A percentile compares a stretch with the other conserved stretches of the same genome.
phyloP scores from a whole-genome alignment of 1,140 invertebrate species.

The Drosophila simulans region DNA sequence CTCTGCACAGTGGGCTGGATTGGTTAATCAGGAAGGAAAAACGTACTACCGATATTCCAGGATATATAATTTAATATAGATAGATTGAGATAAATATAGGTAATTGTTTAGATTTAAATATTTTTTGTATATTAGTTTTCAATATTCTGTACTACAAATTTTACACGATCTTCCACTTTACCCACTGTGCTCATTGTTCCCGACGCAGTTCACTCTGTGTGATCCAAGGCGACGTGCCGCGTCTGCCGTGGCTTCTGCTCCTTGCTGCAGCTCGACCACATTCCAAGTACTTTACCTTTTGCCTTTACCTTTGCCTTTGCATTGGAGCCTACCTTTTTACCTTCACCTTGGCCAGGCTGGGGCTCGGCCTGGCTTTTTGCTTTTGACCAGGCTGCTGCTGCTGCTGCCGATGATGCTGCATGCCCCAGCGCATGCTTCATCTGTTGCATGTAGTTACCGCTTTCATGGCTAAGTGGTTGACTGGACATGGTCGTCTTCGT shows the following conservation, averaged over 20 bases:
- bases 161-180: neutral
- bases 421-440: constrained; percentile 79
- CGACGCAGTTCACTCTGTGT: constrained; percentile 60
- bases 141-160: too few species aligned
- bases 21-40: too few species aligned
- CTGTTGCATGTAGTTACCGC: constrained; percentile 82
- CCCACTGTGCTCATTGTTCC: constrained; percentile 52
- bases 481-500: constrained; percentile 66
- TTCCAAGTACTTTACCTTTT: constrained; percentile 77
- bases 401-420: constrained; percentile 50
- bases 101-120: too few species aligned
- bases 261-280: constrained; percentile 52
- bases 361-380: constrained; percentile 55
- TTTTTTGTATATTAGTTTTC: too few species aligned
- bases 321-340: constrained; percentile 52
- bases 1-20: constrained; percentile 52
- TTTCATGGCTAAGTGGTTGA: constrained; percentile 82
- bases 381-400: constrained; percentile 25
- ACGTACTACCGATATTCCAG: too few species aligned
- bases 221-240: constrained; percentile 73
- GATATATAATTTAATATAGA: too few species aligned
- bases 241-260: constrained; percentile 46
- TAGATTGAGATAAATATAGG: neutral
- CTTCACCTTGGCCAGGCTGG: constrained; percentile 47
- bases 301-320: constrained; percentile 55